A percentile compares a stretch with the other conserved stretches of the same genome.
phyloP scores from a whole-genome alignment of 2,888 invertebrate genomes.

The Pollenia labialis region DNA sequence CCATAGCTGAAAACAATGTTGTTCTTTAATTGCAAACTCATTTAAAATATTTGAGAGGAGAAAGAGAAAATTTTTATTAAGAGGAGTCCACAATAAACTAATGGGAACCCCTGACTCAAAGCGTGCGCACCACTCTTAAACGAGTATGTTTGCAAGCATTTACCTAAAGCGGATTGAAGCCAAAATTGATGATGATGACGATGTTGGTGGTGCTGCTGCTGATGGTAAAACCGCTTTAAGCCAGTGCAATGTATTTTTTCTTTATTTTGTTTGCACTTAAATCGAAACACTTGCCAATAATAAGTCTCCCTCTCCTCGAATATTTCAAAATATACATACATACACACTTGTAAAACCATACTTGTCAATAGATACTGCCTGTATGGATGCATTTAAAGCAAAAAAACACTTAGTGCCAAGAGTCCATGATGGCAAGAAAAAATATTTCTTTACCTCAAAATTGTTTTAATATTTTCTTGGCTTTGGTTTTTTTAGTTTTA shows the following conservation, averaged over 20 bases:
- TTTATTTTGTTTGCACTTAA: constrained; percentile 35
- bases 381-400: constrained; percentile 49
- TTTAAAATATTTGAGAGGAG: too few relatives aligned
- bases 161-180: constrained; percentile 57
- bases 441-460: constrained; percentile 29
- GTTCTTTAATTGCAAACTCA: too few relatives aligned
- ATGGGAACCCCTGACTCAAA: not conserved
- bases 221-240: constrained; percentile 63
- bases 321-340: constrained; percentile 51
- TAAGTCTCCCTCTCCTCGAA: constrained; percentile 44
- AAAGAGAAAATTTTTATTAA: too few relatives aligned
- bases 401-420: constrained; percentile 38
- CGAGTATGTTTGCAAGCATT: constrained; percentile 48
- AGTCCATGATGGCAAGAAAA: constrained; percentile 33
- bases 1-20: too few relatives aligned
- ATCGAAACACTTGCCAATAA: constrained; percentile 70
- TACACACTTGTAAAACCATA: not conserved
- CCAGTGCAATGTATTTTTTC: constrained; percentile 45
- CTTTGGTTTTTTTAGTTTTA: constrained; percentile 6
- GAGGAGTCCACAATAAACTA: too few relatives aligned
- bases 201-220: not conserved
- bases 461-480: constrained; percentile 40
- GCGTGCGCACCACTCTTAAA: constrained; percentile 33
- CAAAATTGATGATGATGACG: constrained; percentile 43
- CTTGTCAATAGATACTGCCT: not conserved